Conservation (phyloP, 2,888 invertebrate species). For the Morinoia aosen region DNA sequence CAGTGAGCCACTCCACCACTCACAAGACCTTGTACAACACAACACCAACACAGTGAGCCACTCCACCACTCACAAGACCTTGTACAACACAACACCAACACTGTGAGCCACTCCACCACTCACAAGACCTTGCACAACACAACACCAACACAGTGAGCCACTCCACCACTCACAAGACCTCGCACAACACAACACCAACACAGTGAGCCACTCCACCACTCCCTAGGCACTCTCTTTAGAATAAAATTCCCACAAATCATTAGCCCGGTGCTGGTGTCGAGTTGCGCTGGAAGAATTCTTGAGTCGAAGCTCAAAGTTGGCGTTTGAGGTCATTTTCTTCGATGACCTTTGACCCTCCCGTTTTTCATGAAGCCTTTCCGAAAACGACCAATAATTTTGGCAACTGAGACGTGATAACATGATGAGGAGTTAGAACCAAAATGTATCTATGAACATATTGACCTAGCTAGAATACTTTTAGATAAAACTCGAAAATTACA, state of each 20-base stretch:
- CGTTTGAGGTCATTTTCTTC: neutral
- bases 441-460: neutral
- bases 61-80: too few relatives aligned
- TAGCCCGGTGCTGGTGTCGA: too few relatives aligned
- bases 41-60: too few relatives aligned
- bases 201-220: neutral
- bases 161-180: neutral
- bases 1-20: too few relatives aligned
- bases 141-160: too few relatives aligned
- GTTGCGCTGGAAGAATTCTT: neutral
- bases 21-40: too few relatives aligned
- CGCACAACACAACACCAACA: neutral
- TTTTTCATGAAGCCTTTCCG: neutral
- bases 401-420: neutral
- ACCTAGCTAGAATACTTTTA: neutral
- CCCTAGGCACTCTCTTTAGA: neutral
- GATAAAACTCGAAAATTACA: neutral
- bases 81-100: too few relatives aligned
- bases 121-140: too few relatives aligned
- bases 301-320: neutral
- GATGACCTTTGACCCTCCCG: constrained; percentile 5
- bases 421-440: neutral
- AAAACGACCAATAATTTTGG: neutral
- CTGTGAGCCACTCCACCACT: too few relatives aligned
- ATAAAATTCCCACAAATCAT: too few relatives aligned